Conservation (phyloP, 2,888 invertebrate genomes). For the Yponomeuta malinellus region DNA sequence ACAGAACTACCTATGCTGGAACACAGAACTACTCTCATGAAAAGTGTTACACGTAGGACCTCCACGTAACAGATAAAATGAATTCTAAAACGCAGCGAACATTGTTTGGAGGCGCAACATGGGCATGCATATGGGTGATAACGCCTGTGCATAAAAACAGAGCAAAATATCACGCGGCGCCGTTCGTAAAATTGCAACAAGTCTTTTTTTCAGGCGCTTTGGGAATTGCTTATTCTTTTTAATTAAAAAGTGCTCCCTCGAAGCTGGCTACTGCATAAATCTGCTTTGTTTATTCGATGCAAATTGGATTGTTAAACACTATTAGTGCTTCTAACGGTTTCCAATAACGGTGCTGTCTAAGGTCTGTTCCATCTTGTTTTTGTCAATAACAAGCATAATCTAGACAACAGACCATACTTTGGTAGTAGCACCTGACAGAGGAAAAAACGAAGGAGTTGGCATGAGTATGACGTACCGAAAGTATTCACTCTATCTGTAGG, state of each 20-base stretch:
- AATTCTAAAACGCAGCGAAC: background rate
- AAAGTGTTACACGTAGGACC: background rate
- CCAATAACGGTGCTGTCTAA: background rate
- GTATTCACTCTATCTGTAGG: no score
- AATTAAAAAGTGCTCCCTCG: background rate
- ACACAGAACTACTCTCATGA: background rate
- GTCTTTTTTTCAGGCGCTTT: background rate
- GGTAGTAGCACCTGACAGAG: no score
- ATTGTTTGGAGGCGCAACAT: conserved; percentile 16
- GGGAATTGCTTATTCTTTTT: background rate
- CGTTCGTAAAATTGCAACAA: background rate
- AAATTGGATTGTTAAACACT: background rate
- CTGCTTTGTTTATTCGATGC: background rate
- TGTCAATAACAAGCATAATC: no score
- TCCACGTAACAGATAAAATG: background rate
- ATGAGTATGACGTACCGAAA: no score
- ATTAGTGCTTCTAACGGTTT: background rate
- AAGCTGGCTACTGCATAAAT: background rate
- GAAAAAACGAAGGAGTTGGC: no score
- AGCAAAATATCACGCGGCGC: background rate
- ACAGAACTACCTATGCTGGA: background rate
- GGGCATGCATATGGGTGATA: conserved; percentile 21
- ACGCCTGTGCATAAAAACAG: conserved; percentile 20
- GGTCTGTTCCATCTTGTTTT: no score
- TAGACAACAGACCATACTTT: no score